A percentile compares a stretch with the other conserved stretches of the same genome.
These are phyloP conservation scores for Falco cherrug DNA, from an alignment of 2,797 vertebrate species.

Conservation along the genomic window DNA sequence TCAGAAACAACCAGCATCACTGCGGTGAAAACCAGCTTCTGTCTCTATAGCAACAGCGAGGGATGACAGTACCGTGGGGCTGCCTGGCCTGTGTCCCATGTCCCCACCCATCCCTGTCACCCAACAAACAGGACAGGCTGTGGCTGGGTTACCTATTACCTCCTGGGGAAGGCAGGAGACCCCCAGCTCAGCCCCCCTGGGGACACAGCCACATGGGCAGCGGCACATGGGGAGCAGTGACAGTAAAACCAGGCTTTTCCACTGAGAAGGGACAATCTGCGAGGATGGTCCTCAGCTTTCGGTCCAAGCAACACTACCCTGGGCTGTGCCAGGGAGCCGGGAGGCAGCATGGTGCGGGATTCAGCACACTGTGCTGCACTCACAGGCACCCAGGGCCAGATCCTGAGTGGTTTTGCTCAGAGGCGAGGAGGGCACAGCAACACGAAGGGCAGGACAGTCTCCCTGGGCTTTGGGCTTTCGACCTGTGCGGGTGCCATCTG, in stretches of 20 bases:
- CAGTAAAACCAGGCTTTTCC: neutral
- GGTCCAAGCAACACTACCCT: neutral
- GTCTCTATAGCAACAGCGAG: slow-evolving; percentile 55
- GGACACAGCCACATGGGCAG: fast-evolving
- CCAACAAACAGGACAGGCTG: neutral
- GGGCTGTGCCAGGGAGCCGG: neutral
- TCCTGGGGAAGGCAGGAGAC: neutral
- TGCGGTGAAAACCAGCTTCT: neutral
- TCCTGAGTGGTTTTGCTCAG: neutral
- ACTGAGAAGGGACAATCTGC: neutral
- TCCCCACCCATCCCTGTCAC: neutral
- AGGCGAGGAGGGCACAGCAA: neutral
- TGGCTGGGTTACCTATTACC: neutral
- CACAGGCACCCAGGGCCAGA: neutral
- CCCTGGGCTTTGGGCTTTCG: neutral
- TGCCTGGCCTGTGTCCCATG: neutral
- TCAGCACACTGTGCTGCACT: neutral
- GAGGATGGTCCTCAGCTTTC: neutral
- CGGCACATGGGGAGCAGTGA: neutral
- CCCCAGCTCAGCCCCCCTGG: fast-evolving
- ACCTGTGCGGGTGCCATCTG: neutral
- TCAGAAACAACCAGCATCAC: neutral
- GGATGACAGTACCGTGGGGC: neutral
- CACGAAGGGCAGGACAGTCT: neutral
- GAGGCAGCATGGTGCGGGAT: neutral